These are phyloP conservation scores for Esox niger DNA, from an alignment of 2,113 vertebrate genomes.

Conservation along the genomic window DNA sequence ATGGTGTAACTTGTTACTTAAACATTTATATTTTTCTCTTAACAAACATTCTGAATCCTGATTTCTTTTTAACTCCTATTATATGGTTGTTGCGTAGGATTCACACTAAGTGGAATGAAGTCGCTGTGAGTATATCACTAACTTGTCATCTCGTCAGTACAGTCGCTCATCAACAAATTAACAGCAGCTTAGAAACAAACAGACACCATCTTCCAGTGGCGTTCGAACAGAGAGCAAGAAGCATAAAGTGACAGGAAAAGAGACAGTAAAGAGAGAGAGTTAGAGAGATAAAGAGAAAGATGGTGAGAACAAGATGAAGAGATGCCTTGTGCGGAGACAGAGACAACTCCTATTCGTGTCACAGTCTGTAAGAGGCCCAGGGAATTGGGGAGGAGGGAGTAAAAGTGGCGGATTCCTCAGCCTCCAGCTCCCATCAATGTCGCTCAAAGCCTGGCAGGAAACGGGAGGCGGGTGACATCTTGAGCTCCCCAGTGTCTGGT, in stretches of 20 bases:
- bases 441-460: conserved; percentile 1
- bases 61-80: conserved; percentile 55
- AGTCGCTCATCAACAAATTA: too few relatives aligned
- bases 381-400: not conserved
- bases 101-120: too few relatives aligned
- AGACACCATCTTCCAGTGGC: too few relatives aligned
- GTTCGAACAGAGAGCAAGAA: not conserved
- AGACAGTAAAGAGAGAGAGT: too few relatives aligned
- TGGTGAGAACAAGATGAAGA: not conserved
- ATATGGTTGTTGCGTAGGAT: not conserved
- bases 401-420: not conserved
- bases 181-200: too few relatives aligned
- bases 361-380: not conserved
- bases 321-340: not conserved
- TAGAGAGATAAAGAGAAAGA: not conserved
- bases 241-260: not conserved
- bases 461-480: not conserved
- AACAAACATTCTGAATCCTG: too few relatives aligned
- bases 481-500: not conserved
- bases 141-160: too few relatives aligned
- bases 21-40: too few relatives aligned
- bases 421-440: not conserved
- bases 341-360: not conserved
- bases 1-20: too few relatives aligned
- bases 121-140: too few relatives aligned